Base-by-base conservation (phyloP, 2,113 vertebrate genomes). In the Pogona vitticeps region DNA sequence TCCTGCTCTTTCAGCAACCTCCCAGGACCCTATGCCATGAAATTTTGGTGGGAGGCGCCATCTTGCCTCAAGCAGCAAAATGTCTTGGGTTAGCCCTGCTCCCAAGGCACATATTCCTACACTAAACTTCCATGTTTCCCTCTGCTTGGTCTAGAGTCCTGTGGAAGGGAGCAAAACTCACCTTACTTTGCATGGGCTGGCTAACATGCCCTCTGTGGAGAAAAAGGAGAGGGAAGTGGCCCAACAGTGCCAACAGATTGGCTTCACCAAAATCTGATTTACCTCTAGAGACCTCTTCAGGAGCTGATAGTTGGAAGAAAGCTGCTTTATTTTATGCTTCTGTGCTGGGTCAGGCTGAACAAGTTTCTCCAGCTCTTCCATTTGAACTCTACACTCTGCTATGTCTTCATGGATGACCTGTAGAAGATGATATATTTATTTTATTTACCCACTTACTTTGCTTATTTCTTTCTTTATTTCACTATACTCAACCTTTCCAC, bases 391-490 rank as follows among this genome's bases (percentile, higher is more conserved):
- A 80, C 97, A 95, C 85, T 98, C 97, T 90, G 97, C 94, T 85
- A 97, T 92, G 28, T 98, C 98, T 91, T 97, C 98, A 86, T 96
- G 97, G 71, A 99, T 96, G 80, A 94, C 96, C 98, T 99, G 94
- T 6, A 81, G 86, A 58, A 8, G n/a, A 82, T 93, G 83, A 86
- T 80, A 28, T 17, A 42, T 75, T 42, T 68, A 68, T 68, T 31
- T 68, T 68, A 26, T 26, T 31, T 68, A 28, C 31, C 28, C 28
- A 68, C 31, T 68, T n/a, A 68, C 28, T n/a, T 10, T 68, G 28
- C 9, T 26, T 31, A 68, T 31, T 10, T 26, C 28, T 26, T 13
- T 68, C 28, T 12, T 68, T 52, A 52, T 52, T 52, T 28, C 10
- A 6, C 20, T 68, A n/a, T 68, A 31, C 13, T 40, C 72, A 40